These are phyloP conservation scores for Enteromius radiatus DNA, from an alignment of 2,797 vertebrate species.

Conservation along the genomic window DNA sequence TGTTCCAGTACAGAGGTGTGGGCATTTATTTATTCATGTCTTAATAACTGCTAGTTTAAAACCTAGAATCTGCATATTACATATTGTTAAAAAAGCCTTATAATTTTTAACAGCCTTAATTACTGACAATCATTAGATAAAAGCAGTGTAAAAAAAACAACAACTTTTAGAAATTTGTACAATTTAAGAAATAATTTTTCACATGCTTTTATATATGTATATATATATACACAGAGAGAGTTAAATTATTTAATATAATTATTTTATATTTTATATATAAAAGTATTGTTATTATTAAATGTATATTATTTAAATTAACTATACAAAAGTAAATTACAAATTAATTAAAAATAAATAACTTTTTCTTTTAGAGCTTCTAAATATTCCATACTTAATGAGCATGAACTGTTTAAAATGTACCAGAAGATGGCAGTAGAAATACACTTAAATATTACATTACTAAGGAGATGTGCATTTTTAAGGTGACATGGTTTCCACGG, in stretches of 20 bases:
- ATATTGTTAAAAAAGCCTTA: not conserved
- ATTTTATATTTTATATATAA: not conserved
- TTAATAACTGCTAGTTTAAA: not conserved
- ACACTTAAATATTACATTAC: not conserved
- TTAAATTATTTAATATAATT: not conserved
- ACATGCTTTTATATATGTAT: no score
- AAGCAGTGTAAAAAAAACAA: not conserved
- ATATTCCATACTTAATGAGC: not conserved
- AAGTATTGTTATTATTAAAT: not conserved
- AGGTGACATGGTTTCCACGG: not conserved
- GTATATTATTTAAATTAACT: not conserved
- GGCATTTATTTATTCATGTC: not conserved
- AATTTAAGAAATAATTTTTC: not conserved
- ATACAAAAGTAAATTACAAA: not conserved
- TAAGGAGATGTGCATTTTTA: not conserved
- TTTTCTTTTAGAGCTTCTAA: not conserved
- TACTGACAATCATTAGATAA: not conserved
- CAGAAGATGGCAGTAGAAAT: constrained; percentile 69
- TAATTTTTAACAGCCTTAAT: not conserved
- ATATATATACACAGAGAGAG: not conserved
- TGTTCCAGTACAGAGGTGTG: constrained; percentile 85
- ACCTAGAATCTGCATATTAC: not conserved
- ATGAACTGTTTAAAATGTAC: constrained; percentile 13
- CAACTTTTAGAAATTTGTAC: not conserved
- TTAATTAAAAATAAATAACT: not conserved